phyloP scores from a whole-genome alignment of 2,888 invertebrate genomes.

The Aphrophora alni region DNA sequence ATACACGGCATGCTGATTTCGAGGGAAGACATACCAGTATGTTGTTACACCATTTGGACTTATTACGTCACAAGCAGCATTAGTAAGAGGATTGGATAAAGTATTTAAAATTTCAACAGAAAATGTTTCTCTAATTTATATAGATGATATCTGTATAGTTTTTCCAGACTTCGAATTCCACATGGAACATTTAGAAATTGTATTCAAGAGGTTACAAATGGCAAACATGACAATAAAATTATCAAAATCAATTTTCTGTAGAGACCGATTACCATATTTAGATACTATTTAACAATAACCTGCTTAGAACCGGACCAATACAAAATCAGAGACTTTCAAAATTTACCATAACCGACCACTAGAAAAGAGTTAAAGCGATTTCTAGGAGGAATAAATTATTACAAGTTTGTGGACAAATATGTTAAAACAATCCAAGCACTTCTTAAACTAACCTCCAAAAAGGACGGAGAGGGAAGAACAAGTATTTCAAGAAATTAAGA shows the following conservation, averaged over 20 bases:
- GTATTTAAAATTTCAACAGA: not conserved
- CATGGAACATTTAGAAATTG: not conserved
- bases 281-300: not conserved
- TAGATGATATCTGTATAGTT: not conserved
- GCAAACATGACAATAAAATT: slow-evolving; percentile 19
- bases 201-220: not conserved
- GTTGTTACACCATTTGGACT: slow-evolving; percentile 16
- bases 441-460: not conserved
- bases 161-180: not conserved
- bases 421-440: not conserved
- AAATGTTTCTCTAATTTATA: not conserved
- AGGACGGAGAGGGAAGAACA: no score
- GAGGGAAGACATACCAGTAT: no score
- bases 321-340: not conserved
- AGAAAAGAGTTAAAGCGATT: not conserved
- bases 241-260: no score
- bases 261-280: not conserved
- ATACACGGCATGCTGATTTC: slow-evolving; percentile 13
- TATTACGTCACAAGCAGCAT: not conserved
- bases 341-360: slow-evolving; percentile 1
- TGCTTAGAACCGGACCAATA: not conserved
- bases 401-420: slow-evolving; percentile 15
- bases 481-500: no score
- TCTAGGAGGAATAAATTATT: slow-evolving; percentile 11
- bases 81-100: not conserved